These are phyloP conservation scores for Lasioglossum lativentre DNA, from an alignment of 2,888 invertebrate species.

Conservation along the genomic window DNA sequence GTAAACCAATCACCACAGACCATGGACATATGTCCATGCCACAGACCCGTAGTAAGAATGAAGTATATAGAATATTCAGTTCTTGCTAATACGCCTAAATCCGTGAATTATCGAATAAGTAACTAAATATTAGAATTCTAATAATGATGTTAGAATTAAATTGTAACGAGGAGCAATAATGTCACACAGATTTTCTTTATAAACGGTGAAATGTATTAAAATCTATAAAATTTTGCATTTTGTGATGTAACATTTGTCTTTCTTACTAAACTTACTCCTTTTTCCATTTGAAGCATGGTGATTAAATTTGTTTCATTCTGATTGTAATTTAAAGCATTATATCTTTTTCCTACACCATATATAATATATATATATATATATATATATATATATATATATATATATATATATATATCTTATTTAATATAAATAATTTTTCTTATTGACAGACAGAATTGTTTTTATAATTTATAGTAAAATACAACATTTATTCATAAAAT, in stretches of 20 bases:
- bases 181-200: slow-evolving; percentile 1
- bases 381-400: too few species aligned
- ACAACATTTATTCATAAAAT: slow-evolving; percentile 6
- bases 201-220: slow-evolving; percentile 3
- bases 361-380: not conserved
- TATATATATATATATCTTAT: not conserved
- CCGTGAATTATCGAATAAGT: too few species aligned
- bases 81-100: too few species aligned
- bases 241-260: not conserved
- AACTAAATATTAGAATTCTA: too few species aligned
- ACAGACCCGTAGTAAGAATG: too few species aligned
- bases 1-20: too few species aligned
- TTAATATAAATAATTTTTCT: not conserved
- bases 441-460: not conserved
- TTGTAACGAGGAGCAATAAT: not conserved
- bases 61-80: too few species aligned
- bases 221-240: slow-evolving; percentile 14
- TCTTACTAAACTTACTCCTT: not conserved
- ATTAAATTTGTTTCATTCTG: not conserved
- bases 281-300: not conserved
- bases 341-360: not conserved
- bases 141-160: not conserved
- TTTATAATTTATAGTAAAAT: not conserved
- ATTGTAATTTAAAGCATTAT: not conserved
- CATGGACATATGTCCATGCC: too few species aligned